These are phyloP conservation scores for Clarias magur DNA, from an alignment of 2,113 vertebrate genomes.

Conservation along the genomic window DNA sequence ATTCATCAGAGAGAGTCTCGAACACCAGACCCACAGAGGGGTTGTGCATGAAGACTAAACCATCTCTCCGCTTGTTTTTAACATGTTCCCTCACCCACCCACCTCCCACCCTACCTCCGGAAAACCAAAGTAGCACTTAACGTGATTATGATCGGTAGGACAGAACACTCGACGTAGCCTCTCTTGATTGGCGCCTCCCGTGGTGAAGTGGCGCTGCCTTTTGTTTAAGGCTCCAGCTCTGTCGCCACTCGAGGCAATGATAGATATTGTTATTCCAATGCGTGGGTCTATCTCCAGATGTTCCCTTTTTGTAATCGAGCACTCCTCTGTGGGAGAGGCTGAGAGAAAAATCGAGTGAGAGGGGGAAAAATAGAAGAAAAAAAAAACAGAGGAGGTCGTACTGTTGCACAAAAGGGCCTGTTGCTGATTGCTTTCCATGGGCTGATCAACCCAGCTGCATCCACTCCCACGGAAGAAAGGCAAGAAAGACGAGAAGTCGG, in stretches of 20 bases:
- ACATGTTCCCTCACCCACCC: background rate
- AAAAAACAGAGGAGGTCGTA: constrained; percentile 4
- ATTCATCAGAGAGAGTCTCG: background rate
- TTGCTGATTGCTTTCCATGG: constrained; percentile 49
- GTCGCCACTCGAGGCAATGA: constrained; percentile 43
- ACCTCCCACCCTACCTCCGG: background rate
- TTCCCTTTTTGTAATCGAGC: constrained; percentile 49
- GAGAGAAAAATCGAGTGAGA: background rate
- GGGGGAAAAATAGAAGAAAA: background rate
- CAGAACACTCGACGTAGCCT: constrained; percentile 37
- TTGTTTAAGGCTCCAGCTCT: constrained; percentile 48
- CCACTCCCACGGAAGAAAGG: constrained; percentile 23
- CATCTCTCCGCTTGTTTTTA: constrained; percentile 29
- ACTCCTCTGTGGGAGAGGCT: constrained; percentile 12
- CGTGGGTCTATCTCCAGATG: constrained; percentile 48
- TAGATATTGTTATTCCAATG: constrained; percentile 51
- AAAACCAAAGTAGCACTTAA: constrained; percentile 47
- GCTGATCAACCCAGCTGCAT: constrained; percentile 43
- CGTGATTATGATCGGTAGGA: constrained; percentile 54
- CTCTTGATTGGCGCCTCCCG: constrained; percentile 51
- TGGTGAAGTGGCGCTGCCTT: constrained; percentile 49
- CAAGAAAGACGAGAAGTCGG: constrained; percentile 14
- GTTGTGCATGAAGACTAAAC: background rate
- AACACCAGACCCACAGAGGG: background rate
- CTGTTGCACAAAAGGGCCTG: constrained; percentile 45